Evolutionary conservation across 1,140 invertebrate genomes (phyloP), one percentile per base, ranked within the genome.

Genomic region (Drosophila kohkoa): DNA sequence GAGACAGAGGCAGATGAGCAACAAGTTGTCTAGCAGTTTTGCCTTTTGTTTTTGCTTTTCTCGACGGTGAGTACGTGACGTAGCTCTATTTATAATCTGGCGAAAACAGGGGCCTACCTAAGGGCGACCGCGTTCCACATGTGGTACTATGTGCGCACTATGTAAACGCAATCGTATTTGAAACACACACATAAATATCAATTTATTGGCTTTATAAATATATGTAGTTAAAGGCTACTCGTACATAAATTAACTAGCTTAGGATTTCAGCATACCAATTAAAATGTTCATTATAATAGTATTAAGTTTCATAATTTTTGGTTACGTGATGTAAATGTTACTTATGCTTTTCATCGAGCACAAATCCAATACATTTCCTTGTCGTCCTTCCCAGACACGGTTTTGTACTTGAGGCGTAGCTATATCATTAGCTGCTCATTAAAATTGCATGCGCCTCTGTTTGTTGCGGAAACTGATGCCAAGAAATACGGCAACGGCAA

Each of bases 401-500:
- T 49, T 80, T 88, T 88, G 80, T 85, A 83, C 85, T 79, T 60
- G 25, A 62, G 60, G 48, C 62, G 20, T 60, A 20, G 65, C 43
- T 25, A 13, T 38, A 60, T n/a, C 16, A 30, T n/a, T 13, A 15
- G 13, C 45, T 13, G 54, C 25, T 48, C 59, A 75, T 77, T 92
- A 92, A 73, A 92, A 92, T 65, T 92, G 83, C 90, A 92, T 72
- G 46, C 90, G 90, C 25, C 90, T 66, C 72, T 91, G 90, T 54
- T 92, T 92, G 58, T 92, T 92, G 35, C 82, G 85, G 81, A 92
- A 90, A 74, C 81, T 92, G 7, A 92, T 86, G 59, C 77, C 83
- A 64, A 92, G 63, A 51, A 82, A 79, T 5, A 89, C 69, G 41
- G 86, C 83, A 55, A 89, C 25, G 10, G 54, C 74, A 32, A 75